Conservation (phyloP, 1,140 invertebrate species). For the Heliconius himera region DNA sequence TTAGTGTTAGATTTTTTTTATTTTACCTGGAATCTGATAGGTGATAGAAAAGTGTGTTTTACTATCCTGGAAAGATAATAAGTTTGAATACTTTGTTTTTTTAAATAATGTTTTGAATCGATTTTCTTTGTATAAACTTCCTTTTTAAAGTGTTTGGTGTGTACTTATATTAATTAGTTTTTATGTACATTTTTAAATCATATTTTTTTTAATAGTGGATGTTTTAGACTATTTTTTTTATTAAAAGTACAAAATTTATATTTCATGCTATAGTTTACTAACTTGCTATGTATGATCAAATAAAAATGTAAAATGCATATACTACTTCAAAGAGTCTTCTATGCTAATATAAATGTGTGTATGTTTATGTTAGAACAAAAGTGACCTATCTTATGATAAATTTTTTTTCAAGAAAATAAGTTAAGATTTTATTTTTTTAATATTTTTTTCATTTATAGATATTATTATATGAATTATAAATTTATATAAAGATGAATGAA, state of each 20-base stretch:
- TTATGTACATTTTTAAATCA: too few species aligned
- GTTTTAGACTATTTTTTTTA: not conserved
- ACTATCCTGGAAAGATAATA: conserved; percentile 41
- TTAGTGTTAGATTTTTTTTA: not conserved
- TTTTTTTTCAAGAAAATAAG: not conserved
- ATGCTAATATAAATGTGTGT: not conserved
- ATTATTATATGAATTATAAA: too few species aligned
- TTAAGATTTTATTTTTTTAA: not conserved
- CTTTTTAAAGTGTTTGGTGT: not conserved
- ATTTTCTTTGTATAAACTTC: not conserved
- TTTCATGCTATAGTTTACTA: not conserved
- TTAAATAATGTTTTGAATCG: not conserved
- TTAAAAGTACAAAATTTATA: not conserved
- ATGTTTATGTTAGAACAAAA: not conserved
- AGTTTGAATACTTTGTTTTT: conserved; percentile 2
- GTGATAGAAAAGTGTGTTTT: conserved; percentile 37
- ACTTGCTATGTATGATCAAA: not conserved
- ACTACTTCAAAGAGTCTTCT: not conserved
- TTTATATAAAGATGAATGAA: too few species aligned
- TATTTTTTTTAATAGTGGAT: not conserved
- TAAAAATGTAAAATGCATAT: not conserved
- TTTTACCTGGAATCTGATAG: conserved; percentile 37
- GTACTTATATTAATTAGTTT: not conserved
- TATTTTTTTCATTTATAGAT: not conserved
- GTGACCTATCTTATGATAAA: not conserved